Evolutionary conservation across 2,113 vertebrate genomes (phyloP).

Genomic region (Lasiurus borealis): DNA sequence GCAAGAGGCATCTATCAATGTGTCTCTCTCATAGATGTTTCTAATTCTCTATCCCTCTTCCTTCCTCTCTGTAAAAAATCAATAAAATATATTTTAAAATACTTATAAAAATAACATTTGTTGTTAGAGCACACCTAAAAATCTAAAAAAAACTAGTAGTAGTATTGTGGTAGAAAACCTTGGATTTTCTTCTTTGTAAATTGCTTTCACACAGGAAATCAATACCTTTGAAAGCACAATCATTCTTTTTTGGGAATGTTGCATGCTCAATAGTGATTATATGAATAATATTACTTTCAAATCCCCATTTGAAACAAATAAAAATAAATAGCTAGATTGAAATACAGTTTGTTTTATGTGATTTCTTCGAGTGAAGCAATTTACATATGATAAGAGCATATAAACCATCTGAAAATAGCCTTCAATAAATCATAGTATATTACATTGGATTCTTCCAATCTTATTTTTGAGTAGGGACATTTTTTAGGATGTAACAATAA

Average conservation of each 20-base stretch:
- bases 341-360: conserved; percentile 31
- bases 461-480: not conserved
- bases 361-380: conserved; percentile 49
- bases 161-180: not conserved
- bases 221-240: conserved; percentile 46
- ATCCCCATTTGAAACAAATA: not conserved
- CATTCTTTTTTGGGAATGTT: conserved; percentile 44
- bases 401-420: not conserved
- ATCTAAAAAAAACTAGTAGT: not conserved
- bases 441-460: not conserved
- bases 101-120: not conserved
- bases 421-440: conserved; percentile 38
- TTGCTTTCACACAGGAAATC: conserved; percentile 46
- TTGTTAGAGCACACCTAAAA: not conserved
- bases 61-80: too few species aligned
- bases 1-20: too few species aligned
- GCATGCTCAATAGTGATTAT: conserved; percentile 25
- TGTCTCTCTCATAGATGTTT: too few species aligned
- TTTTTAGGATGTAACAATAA: not conserved
- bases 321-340: conserved; percentile 43
- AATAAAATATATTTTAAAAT: not conserved
- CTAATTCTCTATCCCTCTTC: too few species aligned
- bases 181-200: conserved; percentile 44
- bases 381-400: not conserved
- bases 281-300: conserved; percentile 58